Conservation (phyloP, 1,140 invertebrate species). For the Brachionus koreanus region DNA sequence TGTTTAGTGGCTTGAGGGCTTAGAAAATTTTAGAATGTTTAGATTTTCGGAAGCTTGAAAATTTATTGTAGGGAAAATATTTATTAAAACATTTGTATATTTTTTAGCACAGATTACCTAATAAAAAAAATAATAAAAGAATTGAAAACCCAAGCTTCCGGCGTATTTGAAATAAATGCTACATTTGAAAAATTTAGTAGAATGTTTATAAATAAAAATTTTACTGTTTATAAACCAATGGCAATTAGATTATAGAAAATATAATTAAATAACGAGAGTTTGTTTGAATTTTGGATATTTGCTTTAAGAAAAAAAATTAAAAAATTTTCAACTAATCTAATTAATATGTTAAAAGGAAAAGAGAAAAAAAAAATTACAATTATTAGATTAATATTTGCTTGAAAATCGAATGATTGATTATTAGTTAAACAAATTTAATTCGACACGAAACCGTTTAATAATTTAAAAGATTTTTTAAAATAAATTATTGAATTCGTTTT, state of each 20-base stretch:
- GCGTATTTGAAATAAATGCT: neutral
- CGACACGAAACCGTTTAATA: neutral
- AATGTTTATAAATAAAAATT: neutral
- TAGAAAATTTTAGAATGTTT: neutral
- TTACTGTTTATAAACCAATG: neutral
- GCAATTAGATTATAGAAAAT: neutral
- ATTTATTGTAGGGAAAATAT: neutral
- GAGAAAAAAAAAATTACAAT: neutral
- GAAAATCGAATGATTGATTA: neutral
- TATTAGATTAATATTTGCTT: neutral
- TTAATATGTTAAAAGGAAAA: neutral
- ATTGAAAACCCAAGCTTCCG: neutral
- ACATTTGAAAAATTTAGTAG: neutral
- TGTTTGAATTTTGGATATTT: neutral
- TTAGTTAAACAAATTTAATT: neutral
- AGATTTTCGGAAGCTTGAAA: neutral
- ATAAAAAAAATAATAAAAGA: neutral
- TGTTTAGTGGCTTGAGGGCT: neutral
- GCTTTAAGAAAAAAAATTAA: neutral
- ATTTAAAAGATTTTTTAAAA: neutral
- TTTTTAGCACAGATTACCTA: neutral
- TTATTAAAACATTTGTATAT: neutral
- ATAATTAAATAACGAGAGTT: neutral
- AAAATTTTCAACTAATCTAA: neutral
- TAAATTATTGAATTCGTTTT: too few relatives aligned